Percentiles rank a stretch among this genome's conserved stretches.
Conservation (phyloP, 2,797 vertebrate genomes). For the Mormyrops boulengeri region DNA sequence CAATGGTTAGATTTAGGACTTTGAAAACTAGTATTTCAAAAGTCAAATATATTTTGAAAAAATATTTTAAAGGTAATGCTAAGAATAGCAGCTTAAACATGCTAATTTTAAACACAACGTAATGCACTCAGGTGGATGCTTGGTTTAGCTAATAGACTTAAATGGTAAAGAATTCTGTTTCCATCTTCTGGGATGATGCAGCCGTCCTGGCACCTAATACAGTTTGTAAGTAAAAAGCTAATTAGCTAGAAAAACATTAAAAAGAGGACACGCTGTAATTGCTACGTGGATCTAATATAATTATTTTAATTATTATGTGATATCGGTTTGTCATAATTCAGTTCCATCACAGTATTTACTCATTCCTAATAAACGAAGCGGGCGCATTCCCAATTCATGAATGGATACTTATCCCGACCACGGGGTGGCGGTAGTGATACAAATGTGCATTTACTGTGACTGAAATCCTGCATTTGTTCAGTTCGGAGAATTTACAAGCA, state of each 20-base stretch:
- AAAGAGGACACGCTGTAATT: neutral
- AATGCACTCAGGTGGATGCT: neutral
- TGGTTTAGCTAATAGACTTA: neutral
- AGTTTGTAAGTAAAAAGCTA: neutral
- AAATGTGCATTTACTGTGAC: neutral
- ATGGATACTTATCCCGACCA: neutral
- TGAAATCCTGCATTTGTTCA: neutral
- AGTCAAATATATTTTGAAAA: neutral
- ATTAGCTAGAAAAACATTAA: neutral
- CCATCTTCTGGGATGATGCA: neutral
- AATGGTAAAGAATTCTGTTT: neutral
- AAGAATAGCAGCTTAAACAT: neutral
- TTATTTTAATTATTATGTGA: neutral
- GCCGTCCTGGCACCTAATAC: neutral
- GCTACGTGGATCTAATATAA: neutral
- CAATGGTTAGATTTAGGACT: neutral
- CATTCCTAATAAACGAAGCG: neutral
- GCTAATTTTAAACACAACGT: neutral
- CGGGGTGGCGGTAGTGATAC: conserved; percentile 20
- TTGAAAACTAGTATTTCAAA: neutral
- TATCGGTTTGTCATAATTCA: neutral
- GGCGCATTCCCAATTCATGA: neutral
- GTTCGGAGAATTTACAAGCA: neutral
- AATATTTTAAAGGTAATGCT: neutral
- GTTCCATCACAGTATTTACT: neutral